Base-by-base conservation (phyloP, 2,888 invertebrate species). In the Perdita meconis region DNA sequence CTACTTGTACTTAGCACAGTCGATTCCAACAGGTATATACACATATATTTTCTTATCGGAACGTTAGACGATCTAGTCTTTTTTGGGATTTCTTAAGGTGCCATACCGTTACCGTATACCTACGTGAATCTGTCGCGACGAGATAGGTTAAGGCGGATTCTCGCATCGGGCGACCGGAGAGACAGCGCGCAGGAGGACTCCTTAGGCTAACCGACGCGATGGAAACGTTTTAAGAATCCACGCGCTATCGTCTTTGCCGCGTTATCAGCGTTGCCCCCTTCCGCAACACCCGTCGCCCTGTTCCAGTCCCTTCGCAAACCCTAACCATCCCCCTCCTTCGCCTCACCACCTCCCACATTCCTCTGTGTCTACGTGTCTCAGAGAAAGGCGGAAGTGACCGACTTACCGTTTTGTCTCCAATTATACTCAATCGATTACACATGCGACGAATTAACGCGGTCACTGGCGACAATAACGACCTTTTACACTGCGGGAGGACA, bases 1-100 rank as follows among this genome's bases (percentile, higher is more conserved):
- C 59, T 65, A 79, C 66, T 78, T 68, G 66, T 81, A 83, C 66
- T 83, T 80, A 75, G 66, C 66, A 70, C 50, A 51, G 60, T 78
- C 68, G 65, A n/a, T 67, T 81, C 67, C 64, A 70, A 57, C 81
- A 74, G 68, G 44, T 76, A 71, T 79, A 81, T 69, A 84, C 13
- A 65, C 67, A 82, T 65, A 75, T 85, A 85, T 84, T 85, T 85
- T 83, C 85, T 81, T 85, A 85, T 79, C 63, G 79, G 69, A 70
- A 83, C 70, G 68, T 83, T 84, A 84, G 72, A 60, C 65, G 72
- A 75, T 72, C 71, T 83, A 82, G 81, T 74, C 73, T 69, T 77
- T 78, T 79, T 75, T 34, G 66, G 70, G 59, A 69, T 72, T 79
- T 71, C 63, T 70, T 71, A 68, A 51, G 74, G 81, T 77, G 74